Evolutionary conservation across 2,797 vertebrate genomes (phyloP).

Genomic region (Alcedo atthis): DNA sequence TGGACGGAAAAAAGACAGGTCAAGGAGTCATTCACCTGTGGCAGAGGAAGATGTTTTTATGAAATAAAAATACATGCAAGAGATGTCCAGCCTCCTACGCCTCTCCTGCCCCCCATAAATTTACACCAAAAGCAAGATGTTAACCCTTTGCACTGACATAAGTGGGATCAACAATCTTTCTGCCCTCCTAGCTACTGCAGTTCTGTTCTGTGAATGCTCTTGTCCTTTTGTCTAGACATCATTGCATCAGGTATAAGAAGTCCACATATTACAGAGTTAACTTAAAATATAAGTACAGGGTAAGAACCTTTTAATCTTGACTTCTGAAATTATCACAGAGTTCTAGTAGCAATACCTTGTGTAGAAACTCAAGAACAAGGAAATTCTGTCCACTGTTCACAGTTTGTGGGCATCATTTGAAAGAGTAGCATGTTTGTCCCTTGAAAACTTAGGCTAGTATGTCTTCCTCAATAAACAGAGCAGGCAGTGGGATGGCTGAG

Average conservation of each 20-base stretch:
- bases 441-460: neutral
- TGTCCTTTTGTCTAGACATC: neutral
- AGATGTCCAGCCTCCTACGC: neutral
- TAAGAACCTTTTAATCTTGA: neutral
- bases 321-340: neutral
- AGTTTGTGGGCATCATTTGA: neutral
- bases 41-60: neutral
- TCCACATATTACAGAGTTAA: neutral
- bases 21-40: neutral
- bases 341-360: neutral
- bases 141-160: neutral
- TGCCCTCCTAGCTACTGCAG: neutral
- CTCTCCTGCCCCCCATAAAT: neutral
- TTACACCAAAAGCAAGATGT: neutral
- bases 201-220: neutral
- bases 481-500: too few relatives aligned
- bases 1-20: neutral
- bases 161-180: neutral
- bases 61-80: neutral
- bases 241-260: neutral
- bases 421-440: neutral
- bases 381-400: neutral
- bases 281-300: neutral
- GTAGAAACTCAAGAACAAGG: neutral
- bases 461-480: neutral